Evolutionary conservation across 2,797 vertebrate genomes (phyloP).

Genomic region (Sorex maritimensis): DNA sequence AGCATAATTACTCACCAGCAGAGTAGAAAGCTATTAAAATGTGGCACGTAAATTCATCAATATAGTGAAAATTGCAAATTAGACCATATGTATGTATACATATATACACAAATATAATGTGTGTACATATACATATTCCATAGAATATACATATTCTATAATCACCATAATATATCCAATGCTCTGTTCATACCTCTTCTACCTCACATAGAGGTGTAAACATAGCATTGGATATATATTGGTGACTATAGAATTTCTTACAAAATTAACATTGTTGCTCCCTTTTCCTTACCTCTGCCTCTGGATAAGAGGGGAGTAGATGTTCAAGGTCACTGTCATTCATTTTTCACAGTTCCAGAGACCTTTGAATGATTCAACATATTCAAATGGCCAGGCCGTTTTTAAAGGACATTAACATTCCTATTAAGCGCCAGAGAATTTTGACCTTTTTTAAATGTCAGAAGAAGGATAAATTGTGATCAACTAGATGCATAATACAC

Average conservation of each 20-base stretch:
- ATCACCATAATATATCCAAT: too few relatives aligned
- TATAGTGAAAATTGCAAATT: constrained; percentile 44
- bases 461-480: constrained; percentile 77
- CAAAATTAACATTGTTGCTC: constrained; percentile 53
- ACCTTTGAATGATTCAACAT: constrained; percentile 73
- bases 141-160: too few relatives aligned
- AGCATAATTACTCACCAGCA: constrained; percentile 70
- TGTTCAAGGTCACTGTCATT: constrained; percentile 76
- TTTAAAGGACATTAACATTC: constrained; percentile 81
- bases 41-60: constrained; percentile 60
- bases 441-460: constrained; percentile 86
- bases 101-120: neutral
- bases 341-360: constrained; percentile 49
- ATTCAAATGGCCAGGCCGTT: constrained; percentile 55
- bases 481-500: constrained; percentile 64
- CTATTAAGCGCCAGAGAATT: constrained; percentile 81
- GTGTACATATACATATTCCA: too few relatives aligned
- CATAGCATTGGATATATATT: constrained; percentile 18
- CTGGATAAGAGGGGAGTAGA: neutral
- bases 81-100: constrained; percentile 28
- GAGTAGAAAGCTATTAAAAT: constrained; percentile 53
- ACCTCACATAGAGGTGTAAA: neutral
- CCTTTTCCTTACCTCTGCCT: constrained; percentile 32
- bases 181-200: too few relatives aligned
- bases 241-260: constrained; percentile 21